A percentile compares a stretch with the other conserved stretches of the same genome.
These are phyloP conservation scores for Nettapus auritus DNA, from an alignment of 2,113 vertebrate genomes.

Conservation along the genomic window DNA sequence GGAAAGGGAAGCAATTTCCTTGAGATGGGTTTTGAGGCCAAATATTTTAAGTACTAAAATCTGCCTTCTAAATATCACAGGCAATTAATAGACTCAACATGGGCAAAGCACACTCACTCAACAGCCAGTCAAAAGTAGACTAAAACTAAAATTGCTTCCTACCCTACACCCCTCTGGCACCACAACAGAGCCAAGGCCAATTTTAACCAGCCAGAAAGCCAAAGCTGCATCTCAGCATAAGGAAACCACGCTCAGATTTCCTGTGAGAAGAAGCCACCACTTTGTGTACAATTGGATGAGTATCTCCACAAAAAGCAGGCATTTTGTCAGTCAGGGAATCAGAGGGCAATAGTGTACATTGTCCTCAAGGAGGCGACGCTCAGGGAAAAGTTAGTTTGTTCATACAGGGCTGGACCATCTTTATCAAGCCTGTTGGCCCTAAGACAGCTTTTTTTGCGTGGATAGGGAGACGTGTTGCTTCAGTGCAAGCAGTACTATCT, in stretches of 20 bases:
- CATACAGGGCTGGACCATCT: neutral
- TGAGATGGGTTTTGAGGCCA: neutral
- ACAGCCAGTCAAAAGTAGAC: neutral
- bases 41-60: neutral
- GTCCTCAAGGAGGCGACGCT: rapidly evolving
- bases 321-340: rapidly evolving
- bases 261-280: neutral
- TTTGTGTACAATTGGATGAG: neutral
- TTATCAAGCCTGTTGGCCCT: neutral
- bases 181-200: neutral
- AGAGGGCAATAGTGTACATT: rapidly evolving
- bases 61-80: neutral
- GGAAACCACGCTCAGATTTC: neutral
- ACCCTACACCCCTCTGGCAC: neutral
- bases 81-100: neutral
- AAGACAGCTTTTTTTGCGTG: neutral
- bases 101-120: neutral
- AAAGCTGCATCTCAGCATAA: neutral
- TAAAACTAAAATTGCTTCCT: neutral
- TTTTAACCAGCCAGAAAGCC: neutral
- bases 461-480: neutral
- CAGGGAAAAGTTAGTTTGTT: neutral
- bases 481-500: neutral
- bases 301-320: neutral
- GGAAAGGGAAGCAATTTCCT: constrained; percentile 21